These are phyloP conservation scores for Parthenolecanium corni DNA, from an alignment of 2,888 invertebrate genomes.

Conservation along the genomic window DNA sequence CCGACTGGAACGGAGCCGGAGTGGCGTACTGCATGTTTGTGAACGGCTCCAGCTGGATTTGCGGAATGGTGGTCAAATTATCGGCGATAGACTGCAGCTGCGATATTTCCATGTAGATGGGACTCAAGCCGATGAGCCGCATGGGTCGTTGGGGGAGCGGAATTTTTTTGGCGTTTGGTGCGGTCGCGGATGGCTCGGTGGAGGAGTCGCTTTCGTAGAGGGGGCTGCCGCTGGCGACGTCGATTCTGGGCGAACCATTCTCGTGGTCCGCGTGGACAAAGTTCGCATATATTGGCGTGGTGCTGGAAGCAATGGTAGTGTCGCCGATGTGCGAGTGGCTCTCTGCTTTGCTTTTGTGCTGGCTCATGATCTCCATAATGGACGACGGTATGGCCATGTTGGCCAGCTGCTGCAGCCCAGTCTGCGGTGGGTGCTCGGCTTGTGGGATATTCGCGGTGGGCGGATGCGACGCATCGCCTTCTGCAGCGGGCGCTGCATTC, in stretches of 20 bases:
- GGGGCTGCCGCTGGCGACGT: background rate
- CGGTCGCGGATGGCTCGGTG: background rate
- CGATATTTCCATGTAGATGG: slow-evolving; percentile 2
- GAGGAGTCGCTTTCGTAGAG: background rate
- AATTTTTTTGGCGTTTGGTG: background rate
- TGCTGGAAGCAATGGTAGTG: background rate
- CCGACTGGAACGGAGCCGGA: background rate
- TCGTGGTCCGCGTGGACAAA: background rate
- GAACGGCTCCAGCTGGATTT: slow-evolving; percentile 2
- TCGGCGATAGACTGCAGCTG: slow-evolving; percentile 3
- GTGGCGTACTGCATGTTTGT: slow-evolving; percentile 10
- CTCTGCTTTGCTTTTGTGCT: background rate
- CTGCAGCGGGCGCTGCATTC: background rate
- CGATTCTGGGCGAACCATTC: background rate
- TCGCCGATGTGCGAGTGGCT: background rate
- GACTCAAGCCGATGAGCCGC: slow-evolving; percentile 9
- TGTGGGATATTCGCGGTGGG: background rate
- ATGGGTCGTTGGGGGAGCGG: slow-evolving; percentile 12
- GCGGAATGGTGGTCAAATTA: slow-evolving; percentile 1
- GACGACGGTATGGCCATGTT: slow-evolving; percentile 6
- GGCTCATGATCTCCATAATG: slow-evolving; percentile 6
- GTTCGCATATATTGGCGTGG: background rate
- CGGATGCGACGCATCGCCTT: background rate
- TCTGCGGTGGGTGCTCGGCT: background rate
- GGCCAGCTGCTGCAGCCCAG: slow-evolving; percentile 5